Conservation (phyloP, 2,797 vertebrate genomes). For the Pangasius mekongensis region DNA sequence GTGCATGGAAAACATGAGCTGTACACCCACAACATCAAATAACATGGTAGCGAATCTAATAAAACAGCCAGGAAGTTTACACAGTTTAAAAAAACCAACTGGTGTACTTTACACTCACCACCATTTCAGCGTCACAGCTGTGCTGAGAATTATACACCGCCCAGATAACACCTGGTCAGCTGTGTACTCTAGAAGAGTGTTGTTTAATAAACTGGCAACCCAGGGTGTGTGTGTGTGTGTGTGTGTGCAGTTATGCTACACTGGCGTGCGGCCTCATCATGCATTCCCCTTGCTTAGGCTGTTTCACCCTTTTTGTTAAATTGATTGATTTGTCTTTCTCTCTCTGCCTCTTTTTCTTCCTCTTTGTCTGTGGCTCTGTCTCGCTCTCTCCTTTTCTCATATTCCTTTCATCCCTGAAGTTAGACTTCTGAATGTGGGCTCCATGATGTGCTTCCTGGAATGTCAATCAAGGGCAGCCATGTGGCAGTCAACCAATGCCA, state of each 20-base stretch:
- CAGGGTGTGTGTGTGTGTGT: neutral
- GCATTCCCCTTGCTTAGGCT: neutral
- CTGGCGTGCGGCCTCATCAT: neutral
- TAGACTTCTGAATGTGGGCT: slow-evolving; percentile 1
- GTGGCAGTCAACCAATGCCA: slow-evolving; percentile 45
- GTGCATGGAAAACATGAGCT: neutral
- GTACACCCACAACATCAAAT: neutral
- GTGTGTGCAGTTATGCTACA: neutral
- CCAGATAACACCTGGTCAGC: neutral
- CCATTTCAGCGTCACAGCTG: neutral
- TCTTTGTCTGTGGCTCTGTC: neutral
- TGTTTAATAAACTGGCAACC: slow-evolving; percentile 5
- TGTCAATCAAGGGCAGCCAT: slow-evolving; percentile 32
- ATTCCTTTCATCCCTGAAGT: neutral
- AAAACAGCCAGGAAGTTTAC: neutral
- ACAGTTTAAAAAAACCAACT: neutral
- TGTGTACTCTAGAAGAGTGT: neutral
- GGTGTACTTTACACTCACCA: neutral
- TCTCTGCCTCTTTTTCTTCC: neutral
- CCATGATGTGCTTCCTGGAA: slow-evolving; percentile 27
- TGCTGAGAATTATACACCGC: neutral
- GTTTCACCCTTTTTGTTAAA: slow-evolving; percentile 8
- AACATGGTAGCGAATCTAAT: neutral
- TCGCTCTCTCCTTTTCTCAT: neutral
- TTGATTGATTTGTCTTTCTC: neutral